Evolutionary conservation across 2,888 invertebrate genomes (phyloP).

Genomic region (Endomychus coccineus): DNA sequence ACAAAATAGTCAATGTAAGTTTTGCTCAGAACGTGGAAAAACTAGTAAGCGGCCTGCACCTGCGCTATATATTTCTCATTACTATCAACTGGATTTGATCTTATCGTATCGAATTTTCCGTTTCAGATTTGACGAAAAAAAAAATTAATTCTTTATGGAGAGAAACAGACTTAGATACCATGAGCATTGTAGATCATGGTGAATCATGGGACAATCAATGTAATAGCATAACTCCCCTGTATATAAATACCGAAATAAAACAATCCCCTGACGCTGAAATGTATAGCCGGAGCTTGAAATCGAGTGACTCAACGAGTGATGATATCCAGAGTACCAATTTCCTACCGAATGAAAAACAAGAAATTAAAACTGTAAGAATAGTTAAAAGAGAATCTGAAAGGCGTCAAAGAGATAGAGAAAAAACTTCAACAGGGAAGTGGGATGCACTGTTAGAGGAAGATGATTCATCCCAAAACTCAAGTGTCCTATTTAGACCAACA

Average conservation of each 20-base stretch:
- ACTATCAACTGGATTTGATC: background rate
- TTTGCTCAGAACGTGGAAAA: no score
- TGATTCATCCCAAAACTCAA: slow-evolving; percentile 35
- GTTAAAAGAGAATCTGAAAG: slow-evolving; percentile 88
- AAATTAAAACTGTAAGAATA: slow-evolving; percentile 88
- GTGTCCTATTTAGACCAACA: slow-evolving; percentile 31
- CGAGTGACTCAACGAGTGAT: slow-evolving; percentile 36
- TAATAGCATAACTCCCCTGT: slow-evolving; percentile 54
- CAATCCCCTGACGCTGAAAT: slow-evolving; percentile 29
- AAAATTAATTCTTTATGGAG: slow-evolving; percentile 68
- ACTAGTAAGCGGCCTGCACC: slow-evolving; percentile 6
- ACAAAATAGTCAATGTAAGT: slow-evolving; percentile 21
- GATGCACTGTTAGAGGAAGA: slow-evolving; percentile 43
- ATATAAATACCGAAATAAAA: slow-evolving; percentile 56
- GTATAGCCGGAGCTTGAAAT: slow-evolving; percentile 57
- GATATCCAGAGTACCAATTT: slow-evolving; percentile 29
- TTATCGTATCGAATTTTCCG: slow-evolving; percentile 7
- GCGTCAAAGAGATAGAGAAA: slow-evolving; percentile 72
- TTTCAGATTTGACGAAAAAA: slow-evolving; percentile 44
- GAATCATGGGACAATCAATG: slow-evolving; percentile 43
- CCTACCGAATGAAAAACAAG: slow-evolving; percentile 66
- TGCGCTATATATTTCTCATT: slow-evolving; percentile 2
- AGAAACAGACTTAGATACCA: slow-evolving; percentile 85
- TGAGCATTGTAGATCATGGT: slow-evolving; percentile 66
- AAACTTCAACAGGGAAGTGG: slow-evolving; percentile 43